A percentile compares a stretch with the other conserved stretches of the same genome.
Evolutionary conservation across 1,140 invertebrate genomes (phyloP).

Genomic region (Leptopilina boulardi): DNA sequence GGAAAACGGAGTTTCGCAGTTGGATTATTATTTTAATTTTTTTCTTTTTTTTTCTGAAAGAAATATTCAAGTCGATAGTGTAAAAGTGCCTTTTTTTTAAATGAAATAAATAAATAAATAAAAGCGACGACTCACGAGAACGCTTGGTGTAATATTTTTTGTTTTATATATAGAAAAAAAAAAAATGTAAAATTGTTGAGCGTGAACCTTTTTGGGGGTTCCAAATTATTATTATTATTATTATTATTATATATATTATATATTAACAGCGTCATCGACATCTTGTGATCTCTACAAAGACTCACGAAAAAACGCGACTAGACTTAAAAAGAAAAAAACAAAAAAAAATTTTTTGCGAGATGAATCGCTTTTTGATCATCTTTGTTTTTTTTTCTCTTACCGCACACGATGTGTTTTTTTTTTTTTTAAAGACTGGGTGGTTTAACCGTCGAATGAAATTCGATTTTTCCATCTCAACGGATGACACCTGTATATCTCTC

Average conservation of each 20-base stretch:
- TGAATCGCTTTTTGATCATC: conserved; percentile 7
- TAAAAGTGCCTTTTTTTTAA: not conserved
- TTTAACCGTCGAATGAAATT: conserved; percentile 1
- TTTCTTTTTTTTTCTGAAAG: no score
- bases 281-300: conserved; percentile 12
- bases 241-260: no score
- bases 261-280: conserved; percentile 1
- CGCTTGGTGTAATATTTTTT: conserved; percentile 21
- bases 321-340: not conserved
- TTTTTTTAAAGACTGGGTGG: conserved; percentile 33
- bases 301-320: conserved; percentile 29
- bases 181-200: conserved; percentile 4
- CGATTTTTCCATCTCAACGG: conserved; percentile 4
- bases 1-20: not conserved
- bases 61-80: conserved; percentile 17
- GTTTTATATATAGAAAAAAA: conserved; percentile 2
- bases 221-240: no score
- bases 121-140: conserved; percentile 24
- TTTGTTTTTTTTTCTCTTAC: conserved; percentile 19
- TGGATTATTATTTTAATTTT: not conserved
- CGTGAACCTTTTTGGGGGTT: not conserved
- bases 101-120: no score
- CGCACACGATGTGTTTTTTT: conserved; percentile 4
- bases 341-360: not conserved
- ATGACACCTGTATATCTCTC: conserved; percentile 3